Conservation (phyloP, 2,113 vertebrate genomes). For the Callopanchax toddi region DNA sequence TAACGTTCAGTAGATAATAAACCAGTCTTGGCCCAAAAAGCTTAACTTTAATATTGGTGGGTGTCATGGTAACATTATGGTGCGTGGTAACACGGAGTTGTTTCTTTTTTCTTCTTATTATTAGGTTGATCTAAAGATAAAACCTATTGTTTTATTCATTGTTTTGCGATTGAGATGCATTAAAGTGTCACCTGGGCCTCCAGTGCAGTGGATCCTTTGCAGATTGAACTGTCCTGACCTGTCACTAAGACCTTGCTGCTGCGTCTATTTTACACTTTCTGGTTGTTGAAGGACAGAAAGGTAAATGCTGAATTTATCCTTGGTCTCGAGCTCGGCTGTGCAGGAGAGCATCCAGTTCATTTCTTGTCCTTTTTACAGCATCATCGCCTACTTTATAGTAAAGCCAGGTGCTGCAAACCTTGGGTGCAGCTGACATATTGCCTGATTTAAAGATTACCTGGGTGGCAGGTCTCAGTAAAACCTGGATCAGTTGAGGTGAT, state of each 20-base stretch:
- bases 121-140: constrained; percentile 36
- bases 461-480: constrained; percentile 60
- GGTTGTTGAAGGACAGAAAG: constrained; percentile 26
- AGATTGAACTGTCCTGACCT: constrained; percentile 56
- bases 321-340: constrained; percentile 46
- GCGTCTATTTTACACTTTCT: constrained; percentile 17
- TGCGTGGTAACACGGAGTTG: not conserved
- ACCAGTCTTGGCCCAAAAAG: too few relatives aligned
- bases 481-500: constrained; percentile 63
- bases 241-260: constrained; percentile 46
- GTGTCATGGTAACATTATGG: too few relatives aligned
- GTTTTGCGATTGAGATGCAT: constrained; percentile 47
- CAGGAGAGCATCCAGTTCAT: constrained; percentile 66
- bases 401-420: constrained; percentile 62
- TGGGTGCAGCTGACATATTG: constrained; percentile 67
- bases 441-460: constrained; percentile 70
- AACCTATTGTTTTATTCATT: constrained; percentile 69
- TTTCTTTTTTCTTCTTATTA: constrained; percentile 7
- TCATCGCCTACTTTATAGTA: constrained; percentile 70
- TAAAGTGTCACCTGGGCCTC: constrained; percentile 54
- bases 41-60: too few relatives aligned
- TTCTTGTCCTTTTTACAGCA: constrained; percentile 64
- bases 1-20: too few relatives aligned
- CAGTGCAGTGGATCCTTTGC: constrained; percentile 53
- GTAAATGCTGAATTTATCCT: constrained; percentile 68